A percentile compares a stretch with the other conserved stretches of the same genome.
These are phyloP conservation scores for Laterallus jamaicensis DNA, from an alignment of 2,113 vertebrate species.

Conservation along the genomic window DNA sequence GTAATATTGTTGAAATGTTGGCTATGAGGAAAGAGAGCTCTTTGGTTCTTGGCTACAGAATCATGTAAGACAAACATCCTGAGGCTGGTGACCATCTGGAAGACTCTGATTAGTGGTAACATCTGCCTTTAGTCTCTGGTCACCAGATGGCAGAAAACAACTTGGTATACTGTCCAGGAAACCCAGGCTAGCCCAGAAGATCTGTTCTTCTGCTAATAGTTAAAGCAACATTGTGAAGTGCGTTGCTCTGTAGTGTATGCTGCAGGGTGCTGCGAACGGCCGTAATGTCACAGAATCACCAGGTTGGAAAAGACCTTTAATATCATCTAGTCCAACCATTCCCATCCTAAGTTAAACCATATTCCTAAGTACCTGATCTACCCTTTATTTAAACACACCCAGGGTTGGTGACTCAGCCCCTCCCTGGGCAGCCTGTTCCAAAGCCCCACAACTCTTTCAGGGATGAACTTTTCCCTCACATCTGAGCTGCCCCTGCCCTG, in stretches of 20 bases:
- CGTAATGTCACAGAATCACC: too few relatives aligned
- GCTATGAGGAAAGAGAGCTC: background rate
- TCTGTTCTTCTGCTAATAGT: background rate
- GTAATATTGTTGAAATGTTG: background rate
- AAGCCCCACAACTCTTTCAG: too few relatives aligned
- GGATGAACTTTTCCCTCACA: too few relatives aligned
- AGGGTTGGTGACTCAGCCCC: too few relatives aligned
- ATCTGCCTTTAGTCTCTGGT: conserved; percentile 33
- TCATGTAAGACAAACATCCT: conserved; percentile 37
- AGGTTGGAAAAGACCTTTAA: too few relatives aligned
- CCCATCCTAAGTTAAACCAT: too few relatives aligned
- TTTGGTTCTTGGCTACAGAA: background rate
- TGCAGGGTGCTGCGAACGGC: background rate
- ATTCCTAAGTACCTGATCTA: too few relatives aligned
- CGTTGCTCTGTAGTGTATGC: background rate
- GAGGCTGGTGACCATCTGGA: conserved; percentile 44
- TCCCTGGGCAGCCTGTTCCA: too few relatives aligned
- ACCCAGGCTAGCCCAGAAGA: background rate
- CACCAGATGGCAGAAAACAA: conserved; percentile 2
- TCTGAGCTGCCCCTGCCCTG: too few relatives aligned
- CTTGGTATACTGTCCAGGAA: background rate
- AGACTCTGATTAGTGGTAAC: conserved; percentile 9
- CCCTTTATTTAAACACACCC: too few relatives aligned
- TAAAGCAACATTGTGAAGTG: background rate
- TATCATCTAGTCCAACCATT: too few relatives aligned